Percentiles rank a stretch among this genome's conserved stretches.
Evolutionary conservation across 2,888 invertebrate species (phyloP).

Genomic region (Bursaphelenchus okinawaensis): DNA sequence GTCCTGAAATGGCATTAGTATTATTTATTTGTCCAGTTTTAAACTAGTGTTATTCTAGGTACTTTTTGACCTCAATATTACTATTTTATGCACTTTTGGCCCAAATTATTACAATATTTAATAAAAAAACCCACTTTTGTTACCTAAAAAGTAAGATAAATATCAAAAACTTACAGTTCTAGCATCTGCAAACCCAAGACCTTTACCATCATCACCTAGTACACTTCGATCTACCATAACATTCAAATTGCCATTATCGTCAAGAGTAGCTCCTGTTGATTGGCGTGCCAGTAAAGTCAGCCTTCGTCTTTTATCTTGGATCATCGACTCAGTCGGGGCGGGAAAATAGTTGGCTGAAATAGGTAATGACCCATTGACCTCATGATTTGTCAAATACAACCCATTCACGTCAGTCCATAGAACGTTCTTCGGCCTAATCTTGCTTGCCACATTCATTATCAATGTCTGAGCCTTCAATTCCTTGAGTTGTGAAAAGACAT

Average conservation of each 20-base stretch:
- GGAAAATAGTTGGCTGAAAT: slow-evolving; percentile 35
- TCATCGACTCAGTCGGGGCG: slow-evolving; percentile 24
- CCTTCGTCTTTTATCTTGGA: slow-evolving; percentile 21
- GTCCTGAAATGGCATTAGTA: slow-evolving; percentile 4
- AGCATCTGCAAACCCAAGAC: slow-evolving; percentile 26
- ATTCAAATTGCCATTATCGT: slow-evolving; percentile 15
- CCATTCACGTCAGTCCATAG: slow-evolving; percentile 39
- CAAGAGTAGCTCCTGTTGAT: slow-evolving; percentile 17
- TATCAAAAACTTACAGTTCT: slow-evolving; percentile 16
- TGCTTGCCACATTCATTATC: slow-evolving; percentile 14
- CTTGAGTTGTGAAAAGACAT: slow-evolving; percentile 13
- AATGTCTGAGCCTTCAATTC: slow-evolving; percentile 16
- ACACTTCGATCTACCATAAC: slow-evolving; percentile 33
- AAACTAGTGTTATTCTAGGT: too few relatives aligned
- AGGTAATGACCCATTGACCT: slow-evolving; percentile 13
- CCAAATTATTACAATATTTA: too few relatives aligned
- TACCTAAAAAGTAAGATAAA: too few relatives aligned
- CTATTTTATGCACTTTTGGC: too few relatives aligned
- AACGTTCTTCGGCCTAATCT: slow-evolving; percentile 1
- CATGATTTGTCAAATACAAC: slow-evolving; percentile 28
- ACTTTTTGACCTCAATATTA: too few relatives aligned
- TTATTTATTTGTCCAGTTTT: too few relatives aligned
- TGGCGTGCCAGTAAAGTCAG: slow-evolving; percentile 21
- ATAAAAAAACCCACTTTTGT: too few relatives aligned
- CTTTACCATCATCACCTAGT: slow-evolving; percentile 32